Percentiles rank a stretch among this genome's conserved stretches.
phyloP scores from a whole-genome alignment of 23 tunicate genomes.

The Halocynthia roretzi region DNA sequence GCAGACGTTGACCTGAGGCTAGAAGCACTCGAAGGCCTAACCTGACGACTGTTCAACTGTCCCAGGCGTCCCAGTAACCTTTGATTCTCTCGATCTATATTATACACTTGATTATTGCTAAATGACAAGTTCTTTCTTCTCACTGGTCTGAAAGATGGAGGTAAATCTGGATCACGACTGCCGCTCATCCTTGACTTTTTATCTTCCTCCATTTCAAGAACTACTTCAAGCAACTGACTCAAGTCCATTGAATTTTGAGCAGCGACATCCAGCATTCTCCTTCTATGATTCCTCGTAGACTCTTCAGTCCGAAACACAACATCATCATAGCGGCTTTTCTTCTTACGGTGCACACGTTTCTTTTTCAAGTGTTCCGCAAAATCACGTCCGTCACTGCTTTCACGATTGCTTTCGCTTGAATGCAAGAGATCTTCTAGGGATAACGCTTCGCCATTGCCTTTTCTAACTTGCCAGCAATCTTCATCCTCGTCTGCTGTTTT shows the following conservation, averaged over 20 bases:
- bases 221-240: constrained; percentile 65
- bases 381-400: constrained; percentile 13
- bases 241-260: constrained; percentile 70
- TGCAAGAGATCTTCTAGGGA: constrained; percentile 11
- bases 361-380: not conserved
- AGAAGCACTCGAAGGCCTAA: constrained; percentile 86
- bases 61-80: constrained; percentile 50
- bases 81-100: constrained; percentile 76
- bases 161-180: not conserved
- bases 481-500: constrained; percentile 7
- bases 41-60: constrained; percentile 15
- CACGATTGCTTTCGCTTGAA: constrained; percentile 10
- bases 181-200: constrained; percentile 16
- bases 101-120: constrained; percentile 59
- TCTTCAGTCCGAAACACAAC: constrained; percentile 10
- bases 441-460: constrained; percentile 16
- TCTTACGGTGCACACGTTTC: constrained; percentile 9
- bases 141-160: not conserved
- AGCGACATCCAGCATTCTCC: constrained; percentile 61
- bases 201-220: constrained; percentile 71
- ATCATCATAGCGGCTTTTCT: constrained; percentile 7
- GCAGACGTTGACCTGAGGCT: constrained; percentile 47
- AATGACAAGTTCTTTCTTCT: constrained; percentile 68
- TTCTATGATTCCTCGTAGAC: constrained; percentile 43
- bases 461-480: constrained; percentile 8